Evolutionary conservation across 1,140 invertebrate genomes (phyloP).

Genomic region (Drosophila lini): DNA sequence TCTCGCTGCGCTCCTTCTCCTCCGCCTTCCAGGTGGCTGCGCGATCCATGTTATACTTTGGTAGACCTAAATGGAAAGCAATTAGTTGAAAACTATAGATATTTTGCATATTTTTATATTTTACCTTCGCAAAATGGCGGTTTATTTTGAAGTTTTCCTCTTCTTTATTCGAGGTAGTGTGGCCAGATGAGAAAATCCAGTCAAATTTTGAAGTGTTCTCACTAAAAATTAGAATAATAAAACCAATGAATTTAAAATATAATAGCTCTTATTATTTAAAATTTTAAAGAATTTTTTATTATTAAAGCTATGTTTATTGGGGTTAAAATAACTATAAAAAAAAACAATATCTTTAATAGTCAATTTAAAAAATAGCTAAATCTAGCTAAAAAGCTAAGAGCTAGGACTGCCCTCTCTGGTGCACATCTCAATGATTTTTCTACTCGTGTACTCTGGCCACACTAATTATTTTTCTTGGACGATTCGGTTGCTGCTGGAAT

Average conservation of each 20-base stretch:
- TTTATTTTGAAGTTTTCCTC: conserved; percentile 31
- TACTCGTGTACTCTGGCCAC: conserved; percentile 1
- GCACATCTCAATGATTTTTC: no score
- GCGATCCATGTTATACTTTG: conserved; percentile 64
- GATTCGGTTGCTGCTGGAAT: conserved; percentile 18
- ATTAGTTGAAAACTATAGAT: neutral
- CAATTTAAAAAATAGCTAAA: neutral
- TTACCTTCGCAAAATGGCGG: conserved; percentile 32
- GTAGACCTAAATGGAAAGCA: neutral
- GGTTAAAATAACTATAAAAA: no score
- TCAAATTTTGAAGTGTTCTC: no score
- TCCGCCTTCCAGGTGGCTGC: conserved; percentile 73
- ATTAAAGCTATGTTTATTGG: neutral
- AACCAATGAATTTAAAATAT: neutral
- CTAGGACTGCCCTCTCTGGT: no score
- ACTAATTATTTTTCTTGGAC: conserved; percentile 31
- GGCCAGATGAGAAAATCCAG: neutral
- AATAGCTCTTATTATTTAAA: neutral
- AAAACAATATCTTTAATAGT: no score
- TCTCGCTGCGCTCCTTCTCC: conserved; percentile 75
- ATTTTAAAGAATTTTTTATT: neutral
- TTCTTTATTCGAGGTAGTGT: neutral
- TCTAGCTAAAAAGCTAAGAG: no score
- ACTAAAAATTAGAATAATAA: no score
- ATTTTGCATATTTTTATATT: neutral